Evolutionary conservation across 1,140 invertebrate species (phyloP).

Genomic region (Lepidostoma basale): DNA sequence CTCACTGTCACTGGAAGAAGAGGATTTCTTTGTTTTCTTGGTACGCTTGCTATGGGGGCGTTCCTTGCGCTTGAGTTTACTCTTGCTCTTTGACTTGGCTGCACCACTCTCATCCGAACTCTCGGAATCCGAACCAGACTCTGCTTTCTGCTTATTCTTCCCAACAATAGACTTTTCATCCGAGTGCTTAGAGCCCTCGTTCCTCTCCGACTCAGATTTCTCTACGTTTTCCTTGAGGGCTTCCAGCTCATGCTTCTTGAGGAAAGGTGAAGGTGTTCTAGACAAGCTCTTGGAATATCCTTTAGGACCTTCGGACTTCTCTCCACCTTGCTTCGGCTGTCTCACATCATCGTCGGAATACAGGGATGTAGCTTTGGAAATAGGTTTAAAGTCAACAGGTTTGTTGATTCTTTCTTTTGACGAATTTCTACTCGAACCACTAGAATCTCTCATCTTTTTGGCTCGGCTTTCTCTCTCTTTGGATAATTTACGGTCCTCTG

Average conservation of each 20-base stretch:
- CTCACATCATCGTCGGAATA: slow-evolving; percentile 58
- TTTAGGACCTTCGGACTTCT: slow-evolving; percentile 45
- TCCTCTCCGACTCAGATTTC: slow-evolving; percentile 48
- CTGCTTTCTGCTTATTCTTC: slow-evolving; percentile 52
- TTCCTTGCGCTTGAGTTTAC: slow-evolving; percentile 59
- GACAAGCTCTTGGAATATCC: slow-evolving; percentile 74
- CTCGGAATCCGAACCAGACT: slow-evolving; percentile 55
- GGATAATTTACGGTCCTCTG: slow-evolving; percentile 36
- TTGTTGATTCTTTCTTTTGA: slow-evolving; percentile 53
- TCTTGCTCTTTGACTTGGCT: slow-evolving; percentile 56
- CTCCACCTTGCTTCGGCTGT: slow-evolving; percentile 47
- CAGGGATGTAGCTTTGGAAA: slow-evolving; percentile 47
- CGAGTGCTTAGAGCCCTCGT: slow-evolving; percentile 21
- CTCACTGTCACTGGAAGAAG: slow-evolving; percentile 62
- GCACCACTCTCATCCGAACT: slow-evolving; percentile 57
- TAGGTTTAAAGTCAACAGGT: slow-evolving; percentile 47
- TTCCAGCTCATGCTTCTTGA: slow-evolving; percentile 76
- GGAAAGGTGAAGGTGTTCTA: slow-evolving; percentile 79
- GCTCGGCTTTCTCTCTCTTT: slow-evolving; percentile 35
- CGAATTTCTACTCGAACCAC: slow-evolving; percentile 58
- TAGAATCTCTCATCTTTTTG: slow-evolving; percentile 39
- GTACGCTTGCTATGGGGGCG: slow-evolving; percentile 56
- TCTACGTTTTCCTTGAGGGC: slow-evolving; percentile 56
- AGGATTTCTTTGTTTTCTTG: slow-evolving; percentile 61
- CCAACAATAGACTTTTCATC: slow-evolving; percentile 15